Percentiles rank a stretch among this genome's conserved stretches.
phyloP scores from a whole-genome alignment of 2,113 vertebrate species.

The Formicarius rufipectus region DNA sequence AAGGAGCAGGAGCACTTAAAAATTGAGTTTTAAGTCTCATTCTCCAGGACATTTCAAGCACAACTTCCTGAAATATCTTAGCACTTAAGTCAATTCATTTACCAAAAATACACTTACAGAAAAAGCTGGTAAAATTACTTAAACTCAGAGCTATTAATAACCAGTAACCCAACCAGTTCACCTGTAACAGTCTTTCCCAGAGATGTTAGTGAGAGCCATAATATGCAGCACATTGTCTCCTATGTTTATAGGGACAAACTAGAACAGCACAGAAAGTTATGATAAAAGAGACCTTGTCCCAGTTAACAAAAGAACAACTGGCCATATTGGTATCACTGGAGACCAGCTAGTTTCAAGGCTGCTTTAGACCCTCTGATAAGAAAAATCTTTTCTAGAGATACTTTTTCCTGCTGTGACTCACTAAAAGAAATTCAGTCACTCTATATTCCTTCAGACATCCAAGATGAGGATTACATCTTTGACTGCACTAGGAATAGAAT shows the following conservation, averaged over 20 bases:
- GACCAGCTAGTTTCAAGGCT: not conserved
- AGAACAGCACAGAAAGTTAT: not conserved
- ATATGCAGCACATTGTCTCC: not conserved
- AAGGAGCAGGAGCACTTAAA: not conserved
- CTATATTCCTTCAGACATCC: no score
- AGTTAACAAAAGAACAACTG: not conserved
- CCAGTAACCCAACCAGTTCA: not conserved
- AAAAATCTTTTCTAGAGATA: not conserved
- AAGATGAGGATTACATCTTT: not conserved
- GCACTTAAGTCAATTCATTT: not conserved
- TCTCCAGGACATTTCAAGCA: not conserved
- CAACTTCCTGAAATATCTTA: not conserved
- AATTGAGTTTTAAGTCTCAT: not conserved
- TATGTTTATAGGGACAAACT: not conserved
- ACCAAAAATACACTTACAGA: not conserved
- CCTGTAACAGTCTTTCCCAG: not conserved
- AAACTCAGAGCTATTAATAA: not conserved
- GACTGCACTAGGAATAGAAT: not conserved
- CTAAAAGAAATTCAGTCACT: no score
- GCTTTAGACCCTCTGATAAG: not conserved
- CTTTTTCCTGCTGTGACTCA: not conserved
- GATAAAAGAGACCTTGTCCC: not conserved
- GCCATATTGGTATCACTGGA: not conserved
- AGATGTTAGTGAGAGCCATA: not conserved
- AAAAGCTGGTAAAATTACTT: not conserved